Evolutionary conservation across 2,113 vertebrate genomes (phyloP), one percentile per base, ranked within the genome.

Genomic region (Steatornis caripensis): DNA sequence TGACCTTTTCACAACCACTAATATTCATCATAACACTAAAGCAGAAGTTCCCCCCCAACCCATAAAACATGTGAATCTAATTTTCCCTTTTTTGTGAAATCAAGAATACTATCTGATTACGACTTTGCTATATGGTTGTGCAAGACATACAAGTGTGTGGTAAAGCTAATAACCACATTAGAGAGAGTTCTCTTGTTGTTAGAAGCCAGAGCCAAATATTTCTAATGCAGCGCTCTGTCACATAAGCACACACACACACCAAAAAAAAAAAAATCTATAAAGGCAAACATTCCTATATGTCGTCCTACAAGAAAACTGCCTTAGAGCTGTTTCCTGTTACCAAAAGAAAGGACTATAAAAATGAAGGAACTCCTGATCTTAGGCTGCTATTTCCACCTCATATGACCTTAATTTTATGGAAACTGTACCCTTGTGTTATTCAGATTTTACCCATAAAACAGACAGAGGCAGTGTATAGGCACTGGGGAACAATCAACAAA

Each of bases 371-470:
- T 95, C 88, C 91, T 97, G 91, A 96, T 95, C 94, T 85, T 84
- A 68, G 91, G 66, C 58, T 96, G 90, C 80, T 87, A 94, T 95
- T 97, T 95, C 93, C 68, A 96, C 86, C 69, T 95, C 78, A 71
- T 22, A 12, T 64, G 86, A 96, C 92, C 61, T 69, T 75, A 84
- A 68, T 92, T 97, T 93, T 84, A 90, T 95, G 83, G 79, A 84
- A 95, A 58, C 16, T 46, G 37, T 53, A 90, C 84, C 64, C 85
- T 77, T 71, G 46, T 30, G 66, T 62, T 88, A 90, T 80, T 97
- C 75, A 91, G 87, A 92, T 95, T 93, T 95, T 93, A 75, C 76
- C 93, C 82, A 94, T 97, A 97, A 97, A 96, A 94, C 75, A 49
- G 27, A 72, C 55, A 54, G 11, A 65, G 54, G 45, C 55, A 78